Conservation (phyloP, 1,140 invertebrate species). For the Tachypleus tridentatus region DNA sequence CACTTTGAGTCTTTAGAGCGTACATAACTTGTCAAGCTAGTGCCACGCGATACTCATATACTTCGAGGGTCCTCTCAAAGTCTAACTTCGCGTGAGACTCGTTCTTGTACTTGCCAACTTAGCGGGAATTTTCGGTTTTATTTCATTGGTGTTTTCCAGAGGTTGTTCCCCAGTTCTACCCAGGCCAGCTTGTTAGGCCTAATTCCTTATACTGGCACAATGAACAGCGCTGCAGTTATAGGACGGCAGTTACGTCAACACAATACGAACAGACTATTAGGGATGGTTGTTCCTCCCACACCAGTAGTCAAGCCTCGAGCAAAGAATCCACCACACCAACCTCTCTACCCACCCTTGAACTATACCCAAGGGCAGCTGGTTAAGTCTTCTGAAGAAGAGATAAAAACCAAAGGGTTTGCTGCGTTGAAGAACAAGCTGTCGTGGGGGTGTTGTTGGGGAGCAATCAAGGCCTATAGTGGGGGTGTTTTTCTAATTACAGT, state of each 20-base stretch:
- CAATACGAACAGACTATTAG: constrained; percentile 21
- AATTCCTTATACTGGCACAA: not conserved
- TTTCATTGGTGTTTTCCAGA: too few relatives aligned
- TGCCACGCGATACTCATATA: too few relatives aligned
- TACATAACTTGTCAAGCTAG: too few relatives aligned
- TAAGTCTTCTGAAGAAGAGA: not conserved
- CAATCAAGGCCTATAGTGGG: constrained; percentile 69
- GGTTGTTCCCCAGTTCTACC: too few relatives aligned
- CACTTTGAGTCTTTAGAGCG: too few relatives aligned
- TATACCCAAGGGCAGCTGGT: constrained; percentile 15
- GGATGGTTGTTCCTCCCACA: constrained; percentile 11
- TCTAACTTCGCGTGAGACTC: too few relatives aligned
- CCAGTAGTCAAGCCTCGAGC: constrained; percentile 23
- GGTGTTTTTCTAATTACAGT: constrained; percentile 71
- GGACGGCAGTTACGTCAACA: constrained; percentile 28
- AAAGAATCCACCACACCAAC: constrained; percentile 19
- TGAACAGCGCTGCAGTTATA: constrained; percentile 29
- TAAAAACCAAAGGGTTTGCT: constrained; percentile 13
- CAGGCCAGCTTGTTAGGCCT: too few relatives aligned
- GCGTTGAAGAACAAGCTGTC: constrained; percentile 17
- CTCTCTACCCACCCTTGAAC: constrained; percentile 14
- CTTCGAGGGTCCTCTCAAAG: too few relatives aligned
- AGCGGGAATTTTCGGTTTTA: too few relatives aligned
- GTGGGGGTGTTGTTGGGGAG: constrained; percentile 65
- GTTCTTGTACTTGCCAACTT: too few relatives aligned